These are phyloP conservation scores for Natator depressus DNA, from an alignment of 2,113 vertebrate genomes.

Conservation along the genomic window DNA sequence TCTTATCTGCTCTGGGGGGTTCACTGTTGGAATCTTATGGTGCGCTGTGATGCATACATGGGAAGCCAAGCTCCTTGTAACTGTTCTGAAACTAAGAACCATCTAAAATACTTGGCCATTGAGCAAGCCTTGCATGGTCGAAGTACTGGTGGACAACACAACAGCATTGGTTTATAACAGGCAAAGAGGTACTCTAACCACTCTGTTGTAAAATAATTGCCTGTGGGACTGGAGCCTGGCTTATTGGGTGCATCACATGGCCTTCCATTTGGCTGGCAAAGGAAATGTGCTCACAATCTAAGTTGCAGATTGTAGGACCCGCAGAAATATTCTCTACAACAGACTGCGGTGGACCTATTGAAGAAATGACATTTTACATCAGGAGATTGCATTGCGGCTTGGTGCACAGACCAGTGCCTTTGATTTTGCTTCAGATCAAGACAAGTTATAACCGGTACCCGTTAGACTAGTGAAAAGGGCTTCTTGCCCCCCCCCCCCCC, in stretches of 20 bases:
- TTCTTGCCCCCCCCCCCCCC: not conserved
- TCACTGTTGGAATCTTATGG: not conserved
- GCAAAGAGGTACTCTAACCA: too few species aligned
- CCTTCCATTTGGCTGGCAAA: not conserved
- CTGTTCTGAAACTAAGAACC: not conserved
- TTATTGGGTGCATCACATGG: not conserved
- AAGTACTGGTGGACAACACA: not conserved
- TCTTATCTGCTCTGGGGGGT: not conserved
- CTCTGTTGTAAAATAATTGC: not conserved
- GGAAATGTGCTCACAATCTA: not conserved
- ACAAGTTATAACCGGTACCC: not conserved
- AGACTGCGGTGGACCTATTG: not conserved
- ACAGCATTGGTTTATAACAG: too few species aligned
- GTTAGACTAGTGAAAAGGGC: not conserved
- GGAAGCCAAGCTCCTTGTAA: not conserved
- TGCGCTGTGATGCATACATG: not conserved
- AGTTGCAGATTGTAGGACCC: not conserved
- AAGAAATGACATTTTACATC: not conserved
- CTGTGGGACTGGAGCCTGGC: not conserved
- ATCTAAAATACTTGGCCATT: not conserved
- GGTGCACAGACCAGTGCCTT: not conserved
- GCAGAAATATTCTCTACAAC: not conserved
- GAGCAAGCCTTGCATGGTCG: not conserved
- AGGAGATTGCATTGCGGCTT: not conserved
- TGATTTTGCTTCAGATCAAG: not conserved